Evolutionary conservation across 2,113 vertebrate species (phyloP).

Genomic region (Dryoscopus gambensis): DNA sequence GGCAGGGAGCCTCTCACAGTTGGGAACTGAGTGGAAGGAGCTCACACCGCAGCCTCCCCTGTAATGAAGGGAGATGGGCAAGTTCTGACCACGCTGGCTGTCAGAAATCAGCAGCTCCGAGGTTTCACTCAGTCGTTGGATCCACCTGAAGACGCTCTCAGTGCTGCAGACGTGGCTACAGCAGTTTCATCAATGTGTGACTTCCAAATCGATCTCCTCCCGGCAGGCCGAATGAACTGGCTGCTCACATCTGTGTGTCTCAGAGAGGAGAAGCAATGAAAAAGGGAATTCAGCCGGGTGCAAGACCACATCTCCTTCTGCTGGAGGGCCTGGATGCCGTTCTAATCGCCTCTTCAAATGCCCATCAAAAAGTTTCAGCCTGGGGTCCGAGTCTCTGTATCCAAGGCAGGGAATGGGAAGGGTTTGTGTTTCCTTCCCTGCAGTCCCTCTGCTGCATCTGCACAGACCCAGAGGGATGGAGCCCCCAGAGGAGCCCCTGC

Average conservation of each 20-base stretch:
- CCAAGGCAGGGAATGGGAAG: accelerated
- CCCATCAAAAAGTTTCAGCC: accelerated
- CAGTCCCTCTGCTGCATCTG: not conserved
- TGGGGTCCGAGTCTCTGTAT: accelerated
- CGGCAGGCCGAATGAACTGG: not conserved
- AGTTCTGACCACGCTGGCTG: not conserved
- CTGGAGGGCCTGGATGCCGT: not conserved
- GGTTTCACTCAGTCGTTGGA: not conserved
- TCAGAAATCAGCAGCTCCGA: not conserved
- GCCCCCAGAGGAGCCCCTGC: not conserved
- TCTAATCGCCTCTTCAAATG: not conserved
- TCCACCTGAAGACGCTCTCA: not conserved
- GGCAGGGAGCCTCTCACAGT: not conserved
- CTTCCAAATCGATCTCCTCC: not conserved
- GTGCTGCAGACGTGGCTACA: not conserved
- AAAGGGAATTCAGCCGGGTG: not conserved
- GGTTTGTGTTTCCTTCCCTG: not conserved
- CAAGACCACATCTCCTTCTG: not conserved
- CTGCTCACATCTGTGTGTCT: not conserved
- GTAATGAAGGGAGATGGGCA: not conserved
- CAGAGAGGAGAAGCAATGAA: not conserved
- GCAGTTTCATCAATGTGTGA: not conserved
- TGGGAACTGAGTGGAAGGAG: not conserved
- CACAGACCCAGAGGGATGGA: not conserved
- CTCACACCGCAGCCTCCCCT: not conserved